Evolutionary conservation across 2,113 vertebrate genomes (phyloP).

Genomic region (Mus spicilegus): DNA sequence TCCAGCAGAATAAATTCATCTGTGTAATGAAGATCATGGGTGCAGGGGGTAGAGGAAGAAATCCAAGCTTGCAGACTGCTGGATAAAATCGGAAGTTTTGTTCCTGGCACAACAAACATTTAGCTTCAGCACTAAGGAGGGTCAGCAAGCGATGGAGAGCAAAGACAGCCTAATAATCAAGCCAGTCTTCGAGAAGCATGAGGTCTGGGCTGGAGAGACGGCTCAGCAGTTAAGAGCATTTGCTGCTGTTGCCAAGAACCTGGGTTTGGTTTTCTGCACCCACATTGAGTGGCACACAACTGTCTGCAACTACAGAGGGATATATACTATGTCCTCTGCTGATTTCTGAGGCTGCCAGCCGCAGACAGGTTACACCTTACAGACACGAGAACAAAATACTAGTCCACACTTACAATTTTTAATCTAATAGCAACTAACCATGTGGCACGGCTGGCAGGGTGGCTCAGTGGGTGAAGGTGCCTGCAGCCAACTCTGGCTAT

Average conservation of each 20-base stretch:
- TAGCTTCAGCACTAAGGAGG: background rate
- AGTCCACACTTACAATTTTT: background rate
- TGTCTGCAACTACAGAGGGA: background rate
- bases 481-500: background rate
- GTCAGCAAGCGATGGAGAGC: background rate
- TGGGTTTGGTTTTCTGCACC: background rate
- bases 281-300: background rate
- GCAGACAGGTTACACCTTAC: background rate
- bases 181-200: background rate
- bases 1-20: background rate
- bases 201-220: background rate
- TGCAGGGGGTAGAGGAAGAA: background rate
- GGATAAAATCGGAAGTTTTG: background rate
- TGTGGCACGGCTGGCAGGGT: background rate
- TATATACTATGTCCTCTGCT: background rate
- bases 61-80: no score
- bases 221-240: background rate
- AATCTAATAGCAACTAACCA: background rate
- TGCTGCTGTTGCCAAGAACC: background rate
- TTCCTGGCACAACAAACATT: background rate
- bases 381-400: background rate
- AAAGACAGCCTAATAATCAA: background rate
- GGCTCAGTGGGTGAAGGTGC: background rate
- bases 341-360: background rate
- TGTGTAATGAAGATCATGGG: background rate